Evolutionary conservation across 2,888 invertebrate genomes (phyloP), one percentile per base, ranked within the genome.

Genomic region (Mongoloraphidia duomilia): DNA sequence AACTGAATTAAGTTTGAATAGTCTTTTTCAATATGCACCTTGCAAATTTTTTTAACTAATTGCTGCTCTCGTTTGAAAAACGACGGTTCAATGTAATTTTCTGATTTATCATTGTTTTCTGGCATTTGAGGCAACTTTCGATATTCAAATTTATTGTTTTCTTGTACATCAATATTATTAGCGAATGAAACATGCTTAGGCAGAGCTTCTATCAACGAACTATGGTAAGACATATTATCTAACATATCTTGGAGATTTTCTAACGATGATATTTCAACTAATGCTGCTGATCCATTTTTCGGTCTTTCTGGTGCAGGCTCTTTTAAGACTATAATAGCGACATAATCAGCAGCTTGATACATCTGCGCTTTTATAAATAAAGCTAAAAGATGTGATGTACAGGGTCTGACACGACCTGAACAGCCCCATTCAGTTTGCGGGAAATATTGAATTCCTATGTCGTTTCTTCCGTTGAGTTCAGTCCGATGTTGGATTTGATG

Each of bases 381-480:
- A 14, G 78, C 65, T 39, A 82, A 66, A 10, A 91, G 66, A 47
- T 75, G 72, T 1, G 74, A 71, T 5, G 90, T 63, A 0, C 82
- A 82, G 0, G 91, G 89, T 45, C 87, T 70, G 35, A 74, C 70
- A 55, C 68, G 73, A 1, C 89, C 90, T 36, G 85, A 85, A 0
- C 87, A 86, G n/a, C 84, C 79, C 91, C 91, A 92, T 69, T 92
- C 91, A 41, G 86, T 82, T 44, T n/a, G n/a, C n/a, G n/a, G n/a
- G n/a, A n/a, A n/a, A n/a, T n/a, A n/a, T n/a, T n/a, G n/a, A n/a
- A n/a, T n/a, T n/a, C n/a, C n/a, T n/a, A n/a, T n/a, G n/a, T n/a
- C n/a, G n/a, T n/a, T n/a, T n/a, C n/a, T n/a, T n/a, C n/a, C n/a
- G n/a, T n/a, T n/a, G n/a, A n/a, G n/a, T n/a, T n/a, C n/a, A n/a